Evolutionary conservation across 2,888 invertebrate genomes (phyloP), one percentile per base, ranked within the genome.

Genomic region (Drosophila prostipennis): DNA sequence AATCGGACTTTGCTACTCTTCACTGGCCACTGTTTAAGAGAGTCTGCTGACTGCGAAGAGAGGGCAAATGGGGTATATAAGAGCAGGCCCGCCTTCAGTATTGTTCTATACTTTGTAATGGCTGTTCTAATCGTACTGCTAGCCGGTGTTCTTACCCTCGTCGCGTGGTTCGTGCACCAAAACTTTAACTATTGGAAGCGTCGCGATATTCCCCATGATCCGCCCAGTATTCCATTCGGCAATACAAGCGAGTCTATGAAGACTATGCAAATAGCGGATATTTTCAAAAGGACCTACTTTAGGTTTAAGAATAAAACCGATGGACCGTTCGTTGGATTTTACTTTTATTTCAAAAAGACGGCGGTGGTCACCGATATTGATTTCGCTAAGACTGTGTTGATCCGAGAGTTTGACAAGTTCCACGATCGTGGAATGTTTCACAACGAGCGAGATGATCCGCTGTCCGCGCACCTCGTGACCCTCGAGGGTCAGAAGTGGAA

Each of bases 401-500:
- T 91, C 4, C 89, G 82, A 48, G 91, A 92, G 42, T 91, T 91
- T 16, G 69, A 64, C 6, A 89, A 90, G 32, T 92, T 91, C 19
- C 80, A 82, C 14, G 89, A 89, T 63, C 91, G 91, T 2, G 91
- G 90, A 0, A 37, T 90, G 14, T 91, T 84, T 32, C 74, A 79
- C 34, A 91, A 91, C 52, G 89, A 87, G 49, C 69, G 76, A 0
- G 88, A 89, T 32, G 92, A 93, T 79, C 92, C 92, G 0, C 59
- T 93, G 3, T 87, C 91, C 0, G 89, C 80, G 0, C 90, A 92
- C 63, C 59, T 93, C 3, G 90, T 92, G 43, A 84, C 81, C 6
- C 74, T 92, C 59, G 92, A 92, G 48, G 91, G 91, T 2, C 74
- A 78, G 2, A 89, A 89, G 61, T 93, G 93, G 93, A 89, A 86